Percentiles rank a stretch among this genome's conserved stretches.
Evolutionary conservation across 2,113 vertebrate genomes (phyloP).

Genomic region (Odontesthes bonariensis): DNA sequence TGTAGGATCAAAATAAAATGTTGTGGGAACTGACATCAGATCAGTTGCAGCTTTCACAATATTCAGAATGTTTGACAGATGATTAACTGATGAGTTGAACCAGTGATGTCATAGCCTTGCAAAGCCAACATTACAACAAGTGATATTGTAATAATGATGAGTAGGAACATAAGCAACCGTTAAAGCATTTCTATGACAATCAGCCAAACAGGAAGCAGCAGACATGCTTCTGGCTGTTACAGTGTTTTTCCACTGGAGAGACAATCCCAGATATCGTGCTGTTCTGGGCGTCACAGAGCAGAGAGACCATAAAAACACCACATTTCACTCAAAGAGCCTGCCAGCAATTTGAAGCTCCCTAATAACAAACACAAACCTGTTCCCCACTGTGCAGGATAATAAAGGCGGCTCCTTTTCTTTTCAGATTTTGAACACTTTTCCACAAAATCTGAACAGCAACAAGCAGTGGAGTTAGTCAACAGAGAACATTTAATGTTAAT

Average conservation of each 20-base stretch:
- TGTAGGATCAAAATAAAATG: not conserved
- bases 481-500: no score
- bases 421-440: not conserved
- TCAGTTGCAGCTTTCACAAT: not conserved
- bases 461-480: no score
- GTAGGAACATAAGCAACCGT: conserved; percentile 14
- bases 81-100: conserved; percentile 1
- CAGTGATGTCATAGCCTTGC: conserved; percentile 5
- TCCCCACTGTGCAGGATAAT: not conserved
- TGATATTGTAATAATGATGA: conserved; percentile 15
- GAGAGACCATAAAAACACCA: conserved; percentile 39
- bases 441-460: not conserved
- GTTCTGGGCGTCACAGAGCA: conserved; percentile 31
- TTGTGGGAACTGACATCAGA: not conserved
- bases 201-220: conserved; percentile 64
- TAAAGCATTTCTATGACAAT: conserved; percentile 50
- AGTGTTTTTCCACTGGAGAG: conserved; percentile 61
- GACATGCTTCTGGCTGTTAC: conserved; percentile 54
- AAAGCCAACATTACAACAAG: not conserved
- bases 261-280: conserved; percentile 46
- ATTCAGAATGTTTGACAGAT: conserved; percentile 4
- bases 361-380: conserved; percentile 13
- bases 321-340: conserved; percentile 35
- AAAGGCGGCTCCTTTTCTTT: not conserved
- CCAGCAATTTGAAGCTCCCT: conserved; percentile 1